phyloP scores from a whole-genome alignment of 2,797 vertebrate species.

The Huso huso region DNA sequence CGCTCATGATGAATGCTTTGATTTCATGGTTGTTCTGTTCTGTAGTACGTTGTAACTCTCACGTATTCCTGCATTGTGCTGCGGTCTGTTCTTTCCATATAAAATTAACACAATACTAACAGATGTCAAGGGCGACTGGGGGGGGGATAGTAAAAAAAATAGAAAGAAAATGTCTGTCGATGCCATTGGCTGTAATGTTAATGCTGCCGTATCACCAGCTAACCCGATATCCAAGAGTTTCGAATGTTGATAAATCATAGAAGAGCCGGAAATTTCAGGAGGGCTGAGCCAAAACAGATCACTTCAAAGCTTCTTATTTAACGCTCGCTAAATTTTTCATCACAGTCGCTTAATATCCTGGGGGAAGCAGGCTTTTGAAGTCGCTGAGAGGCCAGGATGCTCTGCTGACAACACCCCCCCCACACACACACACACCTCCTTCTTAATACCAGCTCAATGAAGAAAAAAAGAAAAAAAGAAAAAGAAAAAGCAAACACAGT shows the following conservation, averaged over 20 bases:
- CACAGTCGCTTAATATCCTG: constrained; percentile 79
- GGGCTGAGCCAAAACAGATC: constrained; percentile 74
- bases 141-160: constrained; percentile 23
- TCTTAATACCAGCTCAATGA: constrained; percentile 20
- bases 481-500: neutral
- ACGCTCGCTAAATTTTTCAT: constrained; percentile 79
- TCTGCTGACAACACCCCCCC: constrained; percentile 48
- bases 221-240: constrained; percentile 41
- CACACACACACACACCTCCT: constrained; percentile 6
- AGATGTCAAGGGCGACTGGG: constrained; percentile 42
- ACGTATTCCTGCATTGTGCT: no score
- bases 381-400: constrained; percentile 65
- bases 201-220: constrained; percentile 32
- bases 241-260: constrained; percentile 48
- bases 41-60: no score
- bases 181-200: constrained; percentile 35
- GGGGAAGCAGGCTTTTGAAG: constrained; percentile 66
- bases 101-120: constrained; percentile 45
- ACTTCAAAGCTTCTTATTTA: constrained; percentile 81
- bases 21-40: no score
- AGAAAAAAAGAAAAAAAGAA: constrained; percentile 16
- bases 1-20: no score
- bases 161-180: constrained; percentile 22
- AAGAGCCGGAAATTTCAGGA: constrained; percentile 67
- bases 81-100: no score